phyloP scores from a whole-genome alignment of 2,797 vertebrate species.

The Chloroceryle amazona region DNA sequence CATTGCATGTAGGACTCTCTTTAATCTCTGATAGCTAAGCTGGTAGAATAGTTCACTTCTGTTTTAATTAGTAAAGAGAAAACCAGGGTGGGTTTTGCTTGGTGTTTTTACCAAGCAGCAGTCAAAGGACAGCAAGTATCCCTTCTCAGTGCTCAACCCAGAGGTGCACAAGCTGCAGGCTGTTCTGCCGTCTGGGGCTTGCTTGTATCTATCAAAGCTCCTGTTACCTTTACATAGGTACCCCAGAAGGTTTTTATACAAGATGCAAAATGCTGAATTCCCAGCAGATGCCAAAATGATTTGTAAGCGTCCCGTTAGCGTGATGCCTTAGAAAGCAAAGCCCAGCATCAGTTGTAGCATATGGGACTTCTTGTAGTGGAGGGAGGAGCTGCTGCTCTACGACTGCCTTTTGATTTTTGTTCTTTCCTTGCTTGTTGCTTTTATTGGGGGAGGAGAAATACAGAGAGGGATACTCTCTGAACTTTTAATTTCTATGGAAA shows the following conservation, averaged over 20 bases:
- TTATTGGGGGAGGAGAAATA: background rate
- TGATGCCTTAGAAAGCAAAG: background rate
- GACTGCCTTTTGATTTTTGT: background rate
- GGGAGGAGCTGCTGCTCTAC: background rate
- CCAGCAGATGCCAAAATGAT: slow-evolving; percentile 26
- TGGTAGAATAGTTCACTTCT: slow-evolving; percentile 70
- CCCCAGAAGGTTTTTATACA: background rate
- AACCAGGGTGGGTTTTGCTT: background rate
- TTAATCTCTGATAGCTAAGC: slow-evolving; percentile 60
- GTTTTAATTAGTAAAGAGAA: slow-evolving; percentile 44
- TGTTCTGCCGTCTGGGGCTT: background rate
- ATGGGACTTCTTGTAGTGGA: background rate
- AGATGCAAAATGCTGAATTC: slow-evolving; percentile 20
- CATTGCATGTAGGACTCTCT: slow-evolving; percentile 47
- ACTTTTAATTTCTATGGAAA: slow-evolving; percentile 27
- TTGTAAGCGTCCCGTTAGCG: background rate
- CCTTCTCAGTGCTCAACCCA: slow-evolving; percentile 13
- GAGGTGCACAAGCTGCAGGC: background rate
- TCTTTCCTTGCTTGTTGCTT: background rate
- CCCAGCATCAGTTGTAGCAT: background rate
- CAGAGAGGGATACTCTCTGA: background rate
- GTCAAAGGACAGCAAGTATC: slow-evolving; percentile 1
- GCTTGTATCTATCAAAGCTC: background rate
- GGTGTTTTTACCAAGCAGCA: background rate
- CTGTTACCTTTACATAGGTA: background rate